phyloP scores from a whole-genome alignment of 2,888 invertebrate genomes.

The Acanthosepion esculentum region DNA sequence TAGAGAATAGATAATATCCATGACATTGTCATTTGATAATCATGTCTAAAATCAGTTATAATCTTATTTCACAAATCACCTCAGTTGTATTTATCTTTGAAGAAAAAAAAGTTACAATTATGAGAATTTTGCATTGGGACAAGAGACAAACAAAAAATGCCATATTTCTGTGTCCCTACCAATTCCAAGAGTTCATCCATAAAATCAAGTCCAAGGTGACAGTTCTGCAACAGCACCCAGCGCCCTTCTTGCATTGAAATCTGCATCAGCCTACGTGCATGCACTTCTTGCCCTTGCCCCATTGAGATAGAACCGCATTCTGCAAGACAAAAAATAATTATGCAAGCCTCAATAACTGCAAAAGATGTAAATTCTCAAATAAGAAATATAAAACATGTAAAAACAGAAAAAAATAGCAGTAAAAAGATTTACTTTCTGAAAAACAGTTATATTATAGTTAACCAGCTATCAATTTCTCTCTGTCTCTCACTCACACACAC shows the following conservation, averaged over 20 bases:
- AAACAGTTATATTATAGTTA: background rate
- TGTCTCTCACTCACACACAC: no score
- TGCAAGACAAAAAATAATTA: slow-evolving; percentile 52
- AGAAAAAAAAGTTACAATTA: background rate
- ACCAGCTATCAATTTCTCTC: no score
- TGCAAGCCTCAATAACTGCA: background rate
- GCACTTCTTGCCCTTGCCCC: slow-evolving; percentile 96
- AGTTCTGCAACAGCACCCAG: slow-evolving; percentile 96
- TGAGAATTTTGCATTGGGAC: no score
- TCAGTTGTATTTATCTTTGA: background rate
- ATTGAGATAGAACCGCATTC: slow-evolving; percentile 88
- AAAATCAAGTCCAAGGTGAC: slow-evolving; percentile 95
- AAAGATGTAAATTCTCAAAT: background rate
- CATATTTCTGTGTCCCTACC: slow-evolving; percentile 77
- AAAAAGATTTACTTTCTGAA: background rate
- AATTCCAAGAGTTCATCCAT: slow-evolving; percentile 93
- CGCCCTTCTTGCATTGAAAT: slow-evolving; percentile 87
- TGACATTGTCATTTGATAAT: no score
- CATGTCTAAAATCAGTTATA: background rate
- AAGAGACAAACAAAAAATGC: no score
- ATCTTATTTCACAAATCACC: background rate
- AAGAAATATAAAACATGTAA: background rate
- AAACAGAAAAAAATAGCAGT: background rate
- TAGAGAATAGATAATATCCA: no score
- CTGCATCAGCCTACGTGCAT: slow-evolving; percentile 87